Base-by-base conservation (phyloP, 2,888 invertebrate species). In the Ephialtes manifestator region DNA sequence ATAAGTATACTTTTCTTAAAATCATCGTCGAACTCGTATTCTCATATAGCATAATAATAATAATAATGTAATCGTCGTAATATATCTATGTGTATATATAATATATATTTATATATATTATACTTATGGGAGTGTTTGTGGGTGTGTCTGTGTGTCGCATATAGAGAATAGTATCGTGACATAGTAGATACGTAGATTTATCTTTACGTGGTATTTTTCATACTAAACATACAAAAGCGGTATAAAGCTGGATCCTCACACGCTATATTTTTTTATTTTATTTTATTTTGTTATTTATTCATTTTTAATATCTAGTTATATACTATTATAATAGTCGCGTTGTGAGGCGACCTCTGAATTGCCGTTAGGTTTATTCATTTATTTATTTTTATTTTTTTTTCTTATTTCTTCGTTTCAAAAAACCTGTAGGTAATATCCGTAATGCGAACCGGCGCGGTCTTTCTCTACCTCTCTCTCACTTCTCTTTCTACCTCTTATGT, bases 1-100 rank as follows among this genome's bases (percentile, higher is more conserved):
- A 93, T 93, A 93, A 92, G 93, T 93, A 93, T 94, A 94, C 94
- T 94, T 93, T 94, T 92, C 93, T 94, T 93, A 93, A 93, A 93
- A 93, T 93, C 93, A 93, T 87, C 87, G 77, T 93, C 92, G 89
- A 93, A 93, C 92, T 94, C 92, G 90, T 93, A 93, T 91, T 93
- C 89, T 93, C 91, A 89, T 92, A 91, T 84, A 88, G 93, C 92
- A 88, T 87, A 77, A 82, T 84, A 82, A 75, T 88, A 82, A 78
- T 83, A 65, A 74, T 75, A 77, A 83, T 78, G 82, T 87, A 81
- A 84, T 86, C 84, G 83, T 86, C 86, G 83, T 84, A 87, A 87
- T 85, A 86, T 87, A 87, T 84, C 77, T 70, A 86, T 78, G n/a
- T n/a, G n/a, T n/a, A n/a, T n/a, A n/a, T n/a, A n/a, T n/a, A n/a